Evolutionary conservation across 2,888 invertebrate genomes (phyloP).

Genomic region (Altica lythri): DNA sequence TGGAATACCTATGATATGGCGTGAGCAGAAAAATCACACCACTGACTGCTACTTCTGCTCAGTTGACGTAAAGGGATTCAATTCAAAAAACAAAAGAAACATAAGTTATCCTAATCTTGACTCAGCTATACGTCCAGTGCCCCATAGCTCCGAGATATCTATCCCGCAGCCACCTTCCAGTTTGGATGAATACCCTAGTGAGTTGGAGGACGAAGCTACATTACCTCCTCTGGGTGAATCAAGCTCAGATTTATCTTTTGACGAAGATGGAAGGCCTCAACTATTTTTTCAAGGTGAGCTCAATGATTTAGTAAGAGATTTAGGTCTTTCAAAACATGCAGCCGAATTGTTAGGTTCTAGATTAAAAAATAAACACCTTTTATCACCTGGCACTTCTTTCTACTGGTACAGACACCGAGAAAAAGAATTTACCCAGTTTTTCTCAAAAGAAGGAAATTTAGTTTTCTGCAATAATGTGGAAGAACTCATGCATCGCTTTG

Average conservation of each 20-base stretch:
- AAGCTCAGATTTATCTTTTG: not conserved
- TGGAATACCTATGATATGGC: not conserved
- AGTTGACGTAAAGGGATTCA: not conserved
- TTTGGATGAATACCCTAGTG: not conserved
- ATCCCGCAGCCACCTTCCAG: not conserved
- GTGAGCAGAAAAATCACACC: not conserved
- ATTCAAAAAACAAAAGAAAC: not conserved
- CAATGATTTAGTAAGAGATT: constrained; percentile 21
- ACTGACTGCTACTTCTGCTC: not conserved
- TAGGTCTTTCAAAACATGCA: constrained; percentile 14
- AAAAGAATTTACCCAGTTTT: not conserved
- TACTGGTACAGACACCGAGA: constrained; percentile 7
- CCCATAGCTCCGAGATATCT: not conserved
- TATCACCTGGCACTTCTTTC: constrained; percentile 10
- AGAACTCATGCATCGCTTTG: too few relatives aligned
- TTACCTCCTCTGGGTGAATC: not conserved
- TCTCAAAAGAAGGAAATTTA: not conserved
- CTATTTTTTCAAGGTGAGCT: constrained; percentile 10
- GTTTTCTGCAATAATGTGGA: too few relatives aligned
- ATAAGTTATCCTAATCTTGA: not conserved
- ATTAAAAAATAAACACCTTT: constrained; percentile 8
- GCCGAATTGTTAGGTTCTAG: constrained; percentile 21
- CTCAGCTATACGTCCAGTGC: not conserved
- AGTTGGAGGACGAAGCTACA: not conserved
- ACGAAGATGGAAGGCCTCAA: not conserved